phyloP scores from a whole-genome alignment of 1,140 invertebrate species.

The Lepidurus apus region DNA sequence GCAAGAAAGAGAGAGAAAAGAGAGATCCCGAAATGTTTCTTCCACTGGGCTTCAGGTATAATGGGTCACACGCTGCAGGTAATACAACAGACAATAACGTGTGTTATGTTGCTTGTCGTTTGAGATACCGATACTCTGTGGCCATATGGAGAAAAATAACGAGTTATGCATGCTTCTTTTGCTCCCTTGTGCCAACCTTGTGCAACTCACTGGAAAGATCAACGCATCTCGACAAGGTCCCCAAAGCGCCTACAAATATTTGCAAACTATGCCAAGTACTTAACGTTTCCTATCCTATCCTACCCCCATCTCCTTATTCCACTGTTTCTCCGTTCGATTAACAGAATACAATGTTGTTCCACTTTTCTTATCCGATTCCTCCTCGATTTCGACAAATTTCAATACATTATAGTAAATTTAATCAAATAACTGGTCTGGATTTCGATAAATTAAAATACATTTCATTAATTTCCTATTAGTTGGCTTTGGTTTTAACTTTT shows the following conservation, averaged over 20 bases:
- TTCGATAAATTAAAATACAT: too few relatives aligned
- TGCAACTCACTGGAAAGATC: neutral
- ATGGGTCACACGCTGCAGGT: neutral
- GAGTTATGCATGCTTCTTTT: too few relatives aligned
- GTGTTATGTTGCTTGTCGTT: neutral
- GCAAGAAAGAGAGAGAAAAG: neutral
- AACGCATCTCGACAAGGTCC: neutral
- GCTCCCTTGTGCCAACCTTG: neutral
- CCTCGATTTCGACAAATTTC: too few relatives aligned
- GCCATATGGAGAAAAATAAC: too few relatives aligned
- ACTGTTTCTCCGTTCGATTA: neutral
- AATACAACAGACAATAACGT: neutral
- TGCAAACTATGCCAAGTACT: neutral
- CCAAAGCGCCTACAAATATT: neutral
- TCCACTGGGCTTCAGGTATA: neutral
- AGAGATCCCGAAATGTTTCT: neutral
- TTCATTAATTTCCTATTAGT: neutral
- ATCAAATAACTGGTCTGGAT: too few relatives aligned
- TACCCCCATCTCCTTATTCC: neutral
- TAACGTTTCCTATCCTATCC: too few relatives aligned
- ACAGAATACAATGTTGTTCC: too few relatives aligned
- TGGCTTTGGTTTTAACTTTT: neutral
- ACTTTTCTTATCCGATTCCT: neutral
- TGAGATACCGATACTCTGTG: too few relatives aligned
- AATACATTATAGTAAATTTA: too few relatives aligned